Base-by-base conservation (phyloP, 23 tunicate genomes). In the Styela clava region DNA sequence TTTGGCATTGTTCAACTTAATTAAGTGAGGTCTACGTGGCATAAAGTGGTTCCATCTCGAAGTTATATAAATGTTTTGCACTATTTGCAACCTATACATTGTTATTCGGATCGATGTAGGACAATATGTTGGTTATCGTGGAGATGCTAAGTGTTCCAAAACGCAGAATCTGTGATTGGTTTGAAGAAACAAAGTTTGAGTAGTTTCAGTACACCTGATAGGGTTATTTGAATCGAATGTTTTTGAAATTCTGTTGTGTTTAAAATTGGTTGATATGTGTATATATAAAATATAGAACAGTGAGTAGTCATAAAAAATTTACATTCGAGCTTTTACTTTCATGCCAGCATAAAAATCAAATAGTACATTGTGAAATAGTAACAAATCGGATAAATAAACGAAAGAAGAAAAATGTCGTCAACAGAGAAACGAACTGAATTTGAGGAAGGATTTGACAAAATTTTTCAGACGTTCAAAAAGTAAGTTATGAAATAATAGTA, bases 381-480 rank as follows among this genome's bases (percentile, higher is more conserved):
- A n/a, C n/a, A n/a, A n/a, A n/a, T n/a, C n/a, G n/a, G n/a, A n/a
- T n/a, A n/a, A n/a, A n/a, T n/a, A n/a, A n/a, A n/a, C n/a, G 12
- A 44, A 44, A 44, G 56, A 44, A 12, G 9, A 44, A 44, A 12
- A 7, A 44, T 44, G 56, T 44, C 56, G 12, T 5, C 56, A 44
- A 44, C 56, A 44, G 56, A 44, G 12, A 12, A 44, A 44, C 56
- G 56, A 18, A 67, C 71, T 16, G 71, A 67, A 16, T 67, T 67
- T 67, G 71, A 67, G 22, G 22, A 16, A 16, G 71, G 31, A 22
- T 67, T 67, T 0, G 31, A 67, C 23, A 18, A 16, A 18, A 67
- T 67, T 29, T 29, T 67, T 22, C 71, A 67, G 22, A 67, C 71
- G 19, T 67, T 67, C 24, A 22, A 25, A 67, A 67, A 22, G 71